Evolutionary conservation across 35 echinoderm and acorn worm species (phyloP).

Genomic region (Heliocidaris erythrogramma): DNA sequence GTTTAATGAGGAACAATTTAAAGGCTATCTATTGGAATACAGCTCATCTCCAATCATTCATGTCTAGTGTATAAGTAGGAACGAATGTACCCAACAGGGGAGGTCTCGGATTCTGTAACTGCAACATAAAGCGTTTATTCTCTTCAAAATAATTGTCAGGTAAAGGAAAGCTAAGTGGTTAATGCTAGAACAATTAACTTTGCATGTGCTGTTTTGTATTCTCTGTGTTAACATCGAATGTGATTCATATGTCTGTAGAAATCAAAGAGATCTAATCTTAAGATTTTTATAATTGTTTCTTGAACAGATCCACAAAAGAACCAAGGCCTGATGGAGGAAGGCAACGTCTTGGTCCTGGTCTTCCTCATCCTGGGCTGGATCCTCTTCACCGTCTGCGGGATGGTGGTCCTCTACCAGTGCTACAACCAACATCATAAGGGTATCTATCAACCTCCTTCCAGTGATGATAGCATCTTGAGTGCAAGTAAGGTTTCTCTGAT

Average conservation of each 20-base stretch:
- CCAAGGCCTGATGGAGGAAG: not conserved
- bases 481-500: constrained; percentile 53
- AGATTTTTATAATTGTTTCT: no score
- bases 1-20: not conserved
- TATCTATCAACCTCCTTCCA: constrained; percentile 37
- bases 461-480: constrained; percentile 47
- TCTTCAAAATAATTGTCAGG: not conserved
- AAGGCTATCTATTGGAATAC: not conserved
- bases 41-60: not conserved
- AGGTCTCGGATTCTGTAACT: not conserved
- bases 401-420: constrained; percentile 41
- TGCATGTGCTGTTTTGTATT: not conserved
- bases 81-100: not conserved
- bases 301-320: constrained; percentile 25
- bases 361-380: constrained; percentile 46
- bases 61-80: not conserved
- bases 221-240: no score
- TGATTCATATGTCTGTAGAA: not conserved
- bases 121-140: not conserved
- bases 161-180: not conserved
- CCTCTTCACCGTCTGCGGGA: constrained; percentile 32
- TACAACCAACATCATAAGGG: constrained; percentile 45
- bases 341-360: constrained; percentile 43
- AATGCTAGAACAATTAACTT: not conserved
- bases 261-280: no score